Conservation (phyloP, 2,113 vertebrate species). For the Neomonachus schauinslandi region DNA sequence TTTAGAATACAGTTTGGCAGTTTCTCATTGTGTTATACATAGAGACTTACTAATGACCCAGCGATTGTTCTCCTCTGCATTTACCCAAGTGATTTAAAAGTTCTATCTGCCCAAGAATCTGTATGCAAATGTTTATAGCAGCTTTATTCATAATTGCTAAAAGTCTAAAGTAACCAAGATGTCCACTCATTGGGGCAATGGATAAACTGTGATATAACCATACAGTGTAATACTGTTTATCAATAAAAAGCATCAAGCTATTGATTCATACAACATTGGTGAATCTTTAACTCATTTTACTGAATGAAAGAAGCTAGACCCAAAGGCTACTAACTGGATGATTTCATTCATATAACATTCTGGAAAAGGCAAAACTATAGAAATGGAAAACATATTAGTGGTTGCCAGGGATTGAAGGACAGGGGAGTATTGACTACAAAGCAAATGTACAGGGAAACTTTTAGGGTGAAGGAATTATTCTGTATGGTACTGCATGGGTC, state of each 20-base stretch:
- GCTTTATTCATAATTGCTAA: constrained; percentile 21
- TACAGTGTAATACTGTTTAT: background rate
- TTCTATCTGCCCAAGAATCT: background rate
- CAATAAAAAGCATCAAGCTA: background rate
- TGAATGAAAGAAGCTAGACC: background rate
- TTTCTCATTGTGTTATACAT: background rate
- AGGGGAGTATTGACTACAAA: background rate
- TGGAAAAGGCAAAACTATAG: background rate
- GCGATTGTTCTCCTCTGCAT: background rate
- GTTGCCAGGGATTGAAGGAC: background rate
- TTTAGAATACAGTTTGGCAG: background rate
- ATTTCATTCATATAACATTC: background rate
- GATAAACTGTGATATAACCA: background rate
- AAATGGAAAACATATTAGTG: background rate
- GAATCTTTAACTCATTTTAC: background rate
- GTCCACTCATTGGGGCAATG: background rate
- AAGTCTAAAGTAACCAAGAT: background rate
- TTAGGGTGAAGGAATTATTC: background rate
- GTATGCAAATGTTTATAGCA: background rate
- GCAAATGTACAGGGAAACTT: background rate
- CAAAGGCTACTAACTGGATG: background rate
- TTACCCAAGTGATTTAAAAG: constrained; percentile 21
- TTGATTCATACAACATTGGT: background rate
- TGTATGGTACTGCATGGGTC: background rate
- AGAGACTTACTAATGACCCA: background rate